Conservation (phyloP, 2,797 vertebrate species). For the Meda fulgida region DNA sequence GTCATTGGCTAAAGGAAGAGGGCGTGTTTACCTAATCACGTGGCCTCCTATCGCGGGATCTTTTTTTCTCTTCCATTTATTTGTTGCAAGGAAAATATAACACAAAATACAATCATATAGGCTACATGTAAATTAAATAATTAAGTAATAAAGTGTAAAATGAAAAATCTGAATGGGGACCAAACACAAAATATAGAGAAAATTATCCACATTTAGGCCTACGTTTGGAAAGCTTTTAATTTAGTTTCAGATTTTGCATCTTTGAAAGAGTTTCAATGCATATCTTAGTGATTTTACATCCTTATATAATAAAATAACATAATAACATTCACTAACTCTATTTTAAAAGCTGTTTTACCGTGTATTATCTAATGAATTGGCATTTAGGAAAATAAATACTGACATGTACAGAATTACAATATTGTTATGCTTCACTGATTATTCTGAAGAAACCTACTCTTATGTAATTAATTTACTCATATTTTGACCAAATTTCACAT, state of each 20-base stretch:
- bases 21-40: slow-evolving; percentile 43
- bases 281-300: not conserved
- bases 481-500: not conserved
- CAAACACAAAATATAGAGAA: not conserved
- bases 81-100: not conserved
- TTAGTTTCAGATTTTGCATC: not conserved
- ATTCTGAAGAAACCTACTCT: not conserved
- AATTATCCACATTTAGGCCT: not conserved
- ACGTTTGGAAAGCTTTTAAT: not conserved
- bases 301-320: not conserved
- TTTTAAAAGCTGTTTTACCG: not conserved
- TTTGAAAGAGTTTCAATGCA: not conserved
- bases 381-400: not conserved
- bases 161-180: not conserved
- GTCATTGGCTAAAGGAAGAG: slow-evolving; percentile 44
- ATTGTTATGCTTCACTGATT: not conserved
- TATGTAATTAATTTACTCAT: not conserved
- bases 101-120: not conserved
- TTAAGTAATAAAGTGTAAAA: not conserved
- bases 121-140: not conserved
- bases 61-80: not conserved
- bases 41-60: not conserved
- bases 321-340: not conserved
- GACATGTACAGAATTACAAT: not conserved
- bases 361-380: not conserved